Conservation (phyloP, 2,797 vertebrate species). For the Thunnus albacares region DNA sequence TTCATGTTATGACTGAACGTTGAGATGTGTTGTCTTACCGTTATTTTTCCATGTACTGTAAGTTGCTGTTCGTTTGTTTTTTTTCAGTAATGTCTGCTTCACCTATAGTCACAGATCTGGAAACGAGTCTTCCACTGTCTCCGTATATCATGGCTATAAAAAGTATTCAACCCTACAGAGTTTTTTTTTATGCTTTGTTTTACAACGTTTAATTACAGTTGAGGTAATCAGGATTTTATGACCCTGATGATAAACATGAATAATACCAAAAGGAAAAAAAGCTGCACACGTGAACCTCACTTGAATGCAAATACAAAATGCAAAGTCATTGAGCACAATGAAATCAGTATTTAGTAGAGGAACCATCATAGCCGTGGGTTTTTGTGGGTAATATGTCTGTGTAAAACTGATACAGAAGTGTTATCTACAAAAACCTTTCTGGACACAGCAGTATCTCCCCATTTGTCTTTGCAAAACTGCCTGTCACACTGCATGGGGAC, state of each 20-base stretch:
- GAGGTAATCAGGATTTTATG: neutral
- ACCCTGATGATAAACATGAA: neutral
- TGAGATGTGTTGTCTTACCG: neutral
- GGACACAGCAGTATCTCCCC: neutral
- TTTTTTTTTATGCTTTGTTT: slow-evolving; percentile 5
- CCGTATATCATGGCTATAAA: slow-evolving; percentile 21
- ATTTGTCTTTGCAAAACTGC: neutral
- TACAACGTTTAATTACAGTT: neutral
- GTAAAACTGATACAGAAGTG: neutral
- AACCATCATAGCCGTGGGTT: neutral
- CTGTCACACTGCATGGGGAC: neutral
- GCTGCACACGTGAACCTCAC: neutral
- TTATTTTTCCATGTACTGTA: neutral
- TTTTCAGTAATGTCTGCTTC: neutral
- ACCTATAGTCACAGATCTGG: neutral
- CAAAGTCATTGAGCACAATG: neutral
- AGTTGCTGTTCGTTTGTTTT: neutral
- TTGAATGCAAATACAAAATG: neutral
- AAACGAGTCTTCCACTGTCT: slow-evolving; percentile 12
- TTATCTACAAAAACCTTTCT: neutral
- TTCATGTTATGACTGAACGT: neutral
- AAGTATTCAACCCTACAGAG: neutral
- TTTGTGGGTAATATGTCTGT: neutral
- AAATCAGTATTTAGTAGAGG: neutral
- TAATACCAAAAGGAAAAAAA: neutral